phyloP scores from a whole-genome alignment of 2,888 invertebrate genomes.

The Opisthograptis luteolata region DNA sequence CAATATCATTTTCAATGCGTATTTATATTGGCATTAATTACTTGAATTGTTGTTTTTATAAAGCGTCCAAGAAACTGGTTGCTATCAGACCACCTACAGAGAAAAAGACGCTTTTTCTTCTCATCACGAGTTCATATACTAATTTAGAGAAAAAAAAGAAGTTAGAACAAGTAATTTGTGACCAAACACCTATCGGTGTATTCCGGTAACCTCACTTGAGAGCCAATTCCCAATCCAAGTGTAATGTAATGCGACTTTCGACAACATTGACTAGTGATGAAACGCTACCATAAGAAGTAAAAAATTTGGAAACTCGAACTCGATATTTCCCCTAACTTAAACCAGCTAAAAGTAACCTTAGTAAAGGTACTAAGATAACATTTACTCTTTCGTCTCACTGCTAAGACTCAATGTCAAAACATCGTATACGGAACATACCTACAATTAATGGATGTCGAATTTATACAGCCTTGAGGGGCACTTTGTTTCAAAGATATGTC shows the following conservation, averaged over 20 bases:
- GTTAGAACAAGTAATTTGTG: no score
- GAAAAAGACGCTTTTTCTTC: neutral
- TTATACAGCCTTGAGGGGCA: slow-evolving; percentile 70
- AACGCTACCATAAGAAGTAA: no score
- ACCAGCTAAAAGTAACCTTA: neutral
- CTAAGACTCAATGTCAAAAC: slow-evolving; percentile 57
- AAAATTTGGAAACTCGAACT: neutral
- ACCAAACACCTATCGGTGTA: no score
- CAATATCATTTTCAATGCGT: neutral
- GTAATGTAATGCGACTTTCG: no score
- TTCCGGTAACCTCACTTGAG: no score
- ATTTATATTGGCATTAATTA: neutral
- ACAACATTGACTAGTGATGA: no score
- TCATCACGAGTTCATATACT: no score
- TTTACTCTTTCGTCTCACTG: slow-evolving; percentile 21
- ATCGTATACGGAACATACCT: slow-evolving; percentile 47
- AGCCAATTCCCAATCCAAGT: no score
- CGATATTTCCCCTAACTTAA: neutral
- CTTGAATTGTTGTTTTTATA: neutral
- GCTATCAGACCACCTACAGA: neutral
- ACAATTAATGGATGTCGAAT: slow-evolving; percentile 51
- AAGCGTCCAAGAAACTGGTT: neutral
- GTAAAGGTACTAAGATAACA: slow-evolving; percentile 29
- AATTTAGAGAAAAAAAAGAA: no score
- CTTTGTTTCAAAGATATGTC: slow-evolving; percentile 49